Conservation (phyloP, 2,113 vertebrate genomes). For the Tapirus terrestris region DNA sequence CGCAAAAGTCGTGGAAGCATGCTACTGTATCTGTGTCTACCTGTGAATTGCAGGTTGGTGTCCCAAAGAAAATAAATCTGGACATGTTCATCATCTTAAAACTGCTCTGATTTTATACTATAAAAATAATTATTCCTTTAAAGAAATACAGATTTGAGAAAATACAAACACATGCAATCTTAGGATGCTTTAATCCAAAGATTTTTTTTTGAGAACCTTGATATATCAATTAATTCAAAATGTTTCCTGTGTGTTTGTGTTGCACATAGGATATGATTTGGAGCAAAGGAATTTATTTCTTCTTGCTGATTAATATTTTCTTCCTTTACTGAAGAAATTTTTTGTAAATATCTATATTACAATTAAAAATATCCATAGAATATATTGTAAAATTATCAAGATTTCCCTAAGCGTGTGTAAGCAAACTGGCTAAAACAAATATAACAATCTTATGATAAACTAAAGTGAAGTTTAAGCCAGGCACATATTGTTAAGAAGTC, state of each 20-base stretch:
- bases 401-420: background rate
- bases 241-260: background rate
- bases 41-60: background rate
- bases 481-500: background rate
- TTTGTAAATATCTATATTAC: background rate
- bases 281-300: background rate
- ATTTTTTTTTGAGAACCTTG: background rate
- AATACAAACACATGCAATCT: background rate
- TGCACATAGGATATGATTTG: background rate
- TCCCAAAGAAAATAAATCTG: background rate
- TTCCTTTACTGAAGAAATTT: background rate
- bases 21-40: background rate
- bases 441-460: background rate
- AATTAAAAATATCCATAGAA: background rate
- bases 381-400: background rate
- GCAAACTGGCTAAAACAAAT: conserved; percentile 10
- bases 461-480: conserved; percentile 9
- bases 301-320: background rate
- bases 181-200: background rate
- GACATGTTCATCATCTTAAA: background rate
- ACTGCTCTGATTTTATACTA: background rate
- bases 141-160: background rate
- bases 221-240: background rate
- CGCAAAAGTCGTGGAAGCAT: background rate
- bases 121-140: background rate